phyloP scores from a whole-genome alignment of 2,888 invertebrate species.

The Caenorhabditis plicata region DNA sequence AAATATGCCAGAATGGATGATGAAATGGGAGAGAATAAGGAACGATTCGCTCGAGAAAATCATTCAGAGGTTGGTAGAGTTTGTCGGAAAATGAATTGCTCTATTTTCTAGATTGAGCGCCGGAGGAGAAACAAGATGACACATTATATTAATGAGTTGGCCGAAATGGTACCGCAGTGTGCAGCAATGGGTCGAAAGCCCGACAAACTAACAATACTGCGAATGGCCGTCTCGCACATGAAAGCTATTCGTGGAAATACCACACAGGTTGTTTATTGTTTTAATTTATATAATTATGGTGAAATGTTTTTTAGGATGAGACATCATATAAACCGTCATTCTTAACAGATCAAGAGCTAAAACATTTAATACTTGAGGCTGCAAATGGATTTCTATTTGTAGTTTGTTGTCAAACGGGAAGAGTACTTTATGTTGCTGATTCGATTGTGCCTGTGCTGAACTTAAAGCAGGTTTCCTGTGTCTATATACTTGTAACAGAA shows the following conservation, averaged over 20 bases:
- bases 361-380: constrained; percentile 95
- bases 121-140: constrained; percentile 99
- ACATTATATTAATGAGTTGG: constrained; percentile 97
- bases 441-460: constrained; percentile 95
- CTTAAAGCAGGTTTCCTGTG: constrained; percentile 74
- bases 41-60: constrained; percentile 63
- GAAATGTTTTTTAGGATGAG: too few relatives aligned
- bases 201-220: constrained; percentile 95
- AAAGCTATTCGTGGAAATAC: constrained; percentile 75
- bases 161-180: constrained; percentile 95
- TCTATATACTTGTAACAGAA: not conserved
- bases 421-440: constrained; percentile 96
- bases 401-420: constrained; percentile 92
- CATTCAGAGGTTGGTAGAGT: constrained; percentile 58
- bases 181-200: constrained; percentile 95
- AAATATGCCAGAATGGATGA: constrained; percentile 53
- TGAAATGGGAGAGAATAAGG: constrained; percentile 52
- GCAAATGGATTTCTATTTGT: constrained; percentile 97
- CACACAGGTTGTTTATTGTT: too few relatives aligned
- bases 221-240: constrained; percentile 99
- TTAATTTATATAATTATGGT: too few relatives aligned
- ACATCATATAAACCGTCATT: constrained; percentile 98
- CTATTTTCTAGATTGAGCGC: constrained; percentile 79
- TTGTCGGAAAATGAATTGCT: not conserved
- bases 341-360: constrained; percentile 95